phyloP scores from a whole-genome alignment of 2,888 invertebrate species.

The Drosophila anomalipes region DNA sequence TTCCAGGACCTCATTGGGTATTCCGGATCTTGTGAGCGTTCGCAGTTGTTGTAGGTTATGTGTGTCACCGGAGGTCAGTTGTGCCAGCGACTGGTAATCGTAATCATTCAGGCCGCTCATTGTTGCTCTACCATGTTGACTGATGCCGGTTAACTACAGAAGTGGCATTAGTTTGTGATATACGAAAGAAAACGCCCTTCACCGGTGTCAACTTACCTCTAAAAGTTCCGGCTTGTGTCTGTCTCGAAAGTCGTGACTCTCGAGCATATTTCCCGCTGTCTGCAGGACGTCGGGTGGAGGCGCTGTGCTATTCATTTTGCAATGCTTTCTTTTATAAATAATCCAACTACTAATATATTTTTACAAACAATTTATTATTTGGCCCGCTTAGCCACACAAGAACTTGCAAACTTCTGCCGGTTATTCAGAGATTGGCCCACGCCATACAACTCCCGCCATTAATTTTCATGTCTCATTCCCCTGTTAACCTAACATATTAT shows the following conservation, averaged over 20 bases:
- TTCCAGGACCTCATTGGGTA: constrained; percentile 97
- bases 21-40: constrained; percentile 92
- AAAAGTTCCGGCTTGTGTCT: constrained; percentile 81
- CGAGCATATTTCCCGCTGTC: constrained; percentile 92
- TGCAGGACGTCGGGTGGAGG: constrained; percentile 89
- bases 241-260: constrained; percentile 87
- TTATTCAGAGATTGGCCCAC: constrained; percentile 41
- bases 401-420: constrained; percentile 55
- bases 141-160: constrained; percentile 88
- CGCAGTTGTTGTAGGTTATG: constrained; percentile 91
- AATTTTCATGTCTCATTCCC: constrained; percentile 27
- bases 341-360: constrained; percentile 6
- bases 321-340: neutral
- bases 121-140: constrained; percentile 90
- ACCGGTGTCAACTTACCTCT: constrained; percentile 73
- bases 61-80: constrained; percentile 89
- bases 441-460: constrained; percentile 65
- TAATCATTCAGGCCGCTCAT: constrained; percentile 95
- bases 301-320: constrained; percentile 74
- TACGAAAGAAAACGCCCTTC: neutral
- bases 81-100: constrained; percentile 94
- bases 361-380: neutral
- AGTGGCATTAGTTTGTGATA: constrained; percentile 7
- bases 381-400: neutral
- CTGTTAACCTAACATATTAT: constrained; percentile 19